Conservation (phyloP, 2,113 vertebrate genomes). For the Peromyscus californicus region DNA sequence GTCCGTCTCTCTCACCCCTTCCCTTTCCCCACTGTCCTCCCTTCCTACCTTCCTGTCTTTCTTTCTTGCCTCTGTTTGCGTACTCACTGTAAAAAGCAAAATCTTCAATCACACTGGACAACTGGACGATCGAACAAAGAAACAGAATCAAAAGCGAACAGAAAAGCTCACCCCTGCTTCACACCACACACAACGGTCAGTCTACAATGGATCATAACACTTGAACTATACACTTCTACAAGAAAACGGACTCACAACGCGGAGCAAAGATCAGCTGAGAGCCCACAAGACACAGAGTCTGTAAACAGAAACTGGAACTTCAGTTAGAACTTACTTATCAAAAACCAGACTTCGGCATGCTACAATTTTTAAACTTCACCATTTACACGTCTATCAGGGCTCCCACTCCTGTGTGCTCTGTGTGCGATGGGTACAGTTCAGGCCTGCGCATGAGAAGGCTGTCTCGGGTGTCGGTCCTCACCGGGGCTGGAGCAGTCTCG, state of each 20-base stretch:
- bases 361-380: conserved; percentile 1
- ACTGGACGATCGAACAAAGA: background rate
- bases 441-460: background rate
- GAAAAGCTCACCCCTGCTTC: background rate
- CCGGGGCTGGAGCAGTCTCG: background rate
- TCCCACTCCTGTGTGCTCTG: background rate
- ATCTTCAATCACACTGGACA: background rate
- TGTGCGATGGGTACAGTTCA: no score
- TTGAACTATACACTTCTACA: background rate
- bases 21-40: no score
- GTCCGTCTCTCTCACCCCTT: no score
- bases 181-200: background rate
- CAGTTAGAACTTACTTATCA: conserved; percentile 18
- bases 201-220: background rate
- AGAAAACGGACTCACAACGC: background rate
- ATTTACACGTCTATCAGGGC: background rate
- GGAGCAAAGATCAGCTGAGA: conserved; percentile 9
- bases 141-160: background rate
- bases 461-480: background rate
- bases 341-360: background rate
- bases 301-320: background rate
- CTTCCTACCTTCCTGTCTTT: no score
- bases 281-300: background rate
- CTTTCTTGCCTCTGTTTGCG: background rate
- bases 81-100: background rate